Base-by-base conservation (phyloP, 2,797 vertebrate species). In the Gambelia wislizenii region DNA sequence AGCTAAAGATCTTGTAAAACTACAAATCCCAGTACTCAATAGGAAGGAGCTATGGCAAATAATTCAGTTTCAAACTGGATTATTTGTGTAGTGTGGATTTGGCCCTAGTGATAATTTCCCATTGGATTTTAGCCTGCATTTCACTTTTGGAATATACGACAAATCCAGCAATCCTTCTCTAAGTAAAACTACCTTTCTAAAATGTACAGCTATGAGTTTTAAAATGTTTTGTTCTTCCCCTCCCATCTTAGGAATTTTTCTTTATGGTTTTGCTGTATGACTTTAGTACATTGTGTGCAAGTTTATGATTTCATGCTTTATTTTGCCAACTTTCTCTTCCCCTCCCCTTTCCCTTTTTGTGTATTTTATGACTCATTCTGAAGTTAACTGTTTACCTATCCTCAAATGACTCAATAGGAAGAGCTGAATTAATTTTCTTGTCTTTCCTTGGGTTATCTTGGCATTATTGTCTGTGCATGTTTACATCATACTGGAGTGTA, bases 341-440 rank as follows among this genome's bases (percentile, higher is more conserved):
- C 12, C 61, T 25, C 20, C 91, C 86, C 47, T 49, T 93, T 69
- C 67, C 12, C 39, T 49, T 59, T 33, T 52, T 54, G 78, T 94
- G 89, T 91, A 67, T 87, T 91, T 87, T 93, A 90, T 93, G 87
- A 93, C 85, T 93, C 89, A 83, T 13, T 39, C 64, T 89, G 76
- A 87, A 91, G 74, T 33, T 25, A 92, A 85, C 85, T 89, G 64
- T 87, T 93, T 91, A 87, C 86, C 87, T 85, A 0, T 87, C 89
- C 91, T 94, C 86, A 83, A 74, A 61, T 84, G 89, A 83, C 72
- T 92, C 27, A 80, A 56, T 44, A 44, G 67, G 64, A 75, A 61
- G 20, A 91, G 72, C 13, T 36, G 39, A 69, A 69, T 69, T 25
- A 90, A 91, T 33, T 18, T 27, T 0, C 0, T 47, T 88, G 25